Evolutionary conservation across 2,797 vertebrate species (phyloP).

Genomic region (Rhyacichthys aspro): DNA sequence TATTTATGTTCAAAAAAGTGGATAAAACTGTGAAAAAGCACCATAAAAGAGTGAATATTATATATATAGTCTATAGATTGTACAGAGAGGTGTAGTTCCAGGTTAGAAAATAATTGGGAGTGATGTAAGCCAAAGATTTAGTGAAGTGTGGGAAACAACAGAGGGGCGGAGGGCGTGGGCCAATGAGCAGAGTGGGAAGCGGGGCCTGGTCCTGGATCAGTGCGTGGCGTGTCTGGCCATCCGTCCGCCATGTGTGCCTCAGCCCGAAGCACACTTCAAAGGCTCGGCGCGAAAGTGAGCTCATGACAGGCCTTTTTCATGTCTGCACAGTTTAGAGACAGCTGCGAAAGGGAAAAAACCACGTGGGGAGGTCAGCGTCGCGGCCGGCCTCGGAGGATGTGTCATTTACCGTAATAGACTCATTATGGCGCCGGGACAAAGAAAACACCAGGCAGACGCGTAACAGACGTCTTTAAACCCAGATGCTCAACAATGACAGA

Average conservation of each 20-base stretch:
- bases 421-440: slow-evolving; percentile 12
- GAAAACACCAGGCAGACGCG: slow-evolving; percentile 10
- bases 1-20: too few relatives aligned
- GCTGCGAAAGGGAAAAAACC: slow-evolving; percentile 14
- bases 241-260: slow-evolving; percentile 58
- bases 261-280: slow-evolving; percentile 18
- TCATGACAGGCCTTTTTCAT: slow-evolving; percentile 45
- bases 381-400: neutral
- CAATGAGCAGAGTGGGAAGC: slow-evolving; percentile 8
- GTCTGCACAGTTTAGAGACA: slow-evolving; percentile 32
- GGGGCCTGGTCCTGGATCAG: slow-evolving; percentile 29
- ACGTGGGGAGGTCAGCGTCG: slow-evolving; percentile 9
- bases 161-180: neutral
- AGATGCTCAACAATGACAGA: neutral
- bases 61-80: too few relatives aligned
- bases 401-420: slow-evolving; percentile 6
- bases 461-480: neutral
- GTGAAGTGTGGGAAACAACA: neutral
- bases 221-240: slow-evolving; percentile 14
- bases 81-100: too few relatives aligned
- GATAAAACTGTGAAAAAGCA: too few relatives aligned
- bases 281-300: slow-evolving; percentile 32
- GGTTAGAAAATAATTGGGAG: neutral
- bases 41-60: too few relatives aligned
- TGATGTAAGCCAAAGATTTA: slow-evolving; percentile 2